Percentiles rank a stretch among this genome's conserved stretches.
Evolutionary conservation across 2,888 invertebrate species (phyloP).

Genomic region (Cheilosia urbana): DNA sequence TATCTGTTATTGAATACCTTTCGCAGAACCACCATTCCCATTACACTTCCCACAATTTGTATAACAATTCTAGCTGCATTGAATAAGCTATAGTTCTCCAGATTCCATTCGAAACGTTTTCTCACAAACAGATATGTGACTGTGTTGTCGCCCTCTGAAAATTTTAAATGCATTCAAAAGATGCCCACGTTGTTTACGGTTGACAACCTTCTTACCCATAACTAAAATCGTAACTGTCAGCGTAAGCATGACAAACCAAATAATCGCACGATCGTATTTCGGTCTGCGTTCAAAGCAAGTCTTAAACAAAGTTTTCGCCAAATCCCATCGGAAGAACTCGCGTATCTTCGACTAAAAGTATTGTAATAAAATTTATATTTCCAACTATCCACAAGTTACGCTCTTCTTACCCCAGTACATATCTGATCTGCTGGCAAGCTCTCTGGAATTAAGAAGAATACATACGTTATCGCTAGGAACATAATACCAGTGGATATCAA

Average conservation of each 20-base stretch:
- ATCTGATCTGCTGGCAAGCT: constrained; percentile 79
- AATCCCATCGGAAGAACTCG: constrained; percentile 81
- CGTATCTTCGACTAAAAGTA: constrained; percentile 80
- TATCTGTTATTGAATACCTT: constrained; percentile 78
- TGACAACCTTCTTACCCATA: constrained; percentile 78
- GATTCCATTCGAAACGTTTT: constrained; percentile 82
- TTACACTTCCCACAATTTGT: constrained; percentile 86
- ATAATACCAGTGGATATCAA: constrained; percentile 78
- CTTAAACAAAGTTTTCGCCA: constrained; percentile 81
- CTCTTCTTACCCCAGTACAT: constrained; percentile 78
- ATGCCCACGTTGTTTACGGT: too few relatives aligned
- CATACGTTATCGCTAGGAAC: constrained; percentile 79
- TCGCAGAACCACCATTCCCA: constrained; percentile 86
- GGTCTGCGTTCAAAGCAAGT: constrained; percentile 81
- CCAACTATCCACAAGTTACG: not conserved
- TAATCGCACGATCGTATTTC: constrained; percentile 82
- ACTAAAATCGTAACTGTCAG: constrained; percentile 81
- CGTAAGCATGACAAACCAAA: constrained; percentile 82
- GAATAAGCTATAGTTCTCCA: constrained; percentile 81
- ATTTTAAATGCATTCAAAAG: not conserved
- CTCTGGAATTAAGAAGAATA: constrained; percentile 81
- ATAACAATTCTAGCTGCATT: constrained; percentile 85
- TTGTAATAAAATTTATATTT: not conserved
- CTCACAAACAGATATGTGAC: constrained; percentile 85
- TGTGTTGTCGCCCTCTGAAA: constrained; percentile 80